A percentile compares a stretch with the other conserved stretches of the same genome.
Evolutionary conservation across 2,113 vertebrate species (phyloP).

Genomic region (Sinocyclocheilus maitianheensis): DNA sequence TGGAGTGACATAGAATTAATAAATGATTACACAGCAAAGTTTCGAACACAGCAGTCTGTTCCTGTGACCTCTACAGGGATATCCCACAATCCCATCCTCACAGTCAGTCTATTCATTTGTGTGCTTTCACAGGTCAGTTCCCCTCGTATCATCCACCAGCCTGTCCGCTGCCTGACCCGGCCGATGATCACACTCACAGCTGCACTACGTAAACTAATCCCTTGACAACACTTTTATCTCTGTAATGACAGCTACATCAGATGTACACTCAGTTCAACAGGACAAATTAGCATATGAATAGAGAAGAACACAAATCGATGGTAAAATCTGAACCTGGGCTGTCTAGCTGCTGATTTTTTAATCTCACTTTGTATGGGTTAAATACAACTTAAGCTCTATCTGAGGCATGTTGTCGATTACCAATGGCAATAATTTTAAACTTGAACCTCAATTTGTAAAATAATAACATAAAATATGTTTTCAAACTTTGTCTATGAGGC

Average conservation of each 20-base stretch:
- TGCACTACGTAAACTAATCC: background rate
- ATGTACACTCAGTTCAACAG: background rate
- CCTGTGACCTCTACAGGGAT: constrained; percentile 11
- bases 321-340: background rate
- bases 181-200: background rate
- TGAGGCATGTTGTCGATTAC: background rate
- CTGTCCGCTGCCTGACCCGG: constrained; percentile 8
- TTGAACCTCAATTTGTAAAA: background rate
- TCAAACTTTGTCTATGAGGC: background rate
- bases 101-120: background rate
- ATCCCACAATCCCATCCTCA: constrained; percentile 12
- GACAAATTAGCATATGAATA: constrained; percentile 10
- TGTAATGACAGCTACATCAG: constrained; percentile 13
- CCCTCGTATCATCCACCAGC: background rate
- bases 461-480: background rate
- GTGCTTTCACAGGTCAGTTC: constrained; percentile 7
- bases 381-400: background rate
- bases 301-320: background rate
- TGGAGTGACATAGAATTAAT: background rate
- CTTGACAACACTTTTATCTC: constrained; percentile 1
- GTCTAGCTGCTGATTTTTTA: background rate
- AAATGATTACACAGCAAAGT: background rate
- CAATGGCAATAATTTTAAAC: background rate
- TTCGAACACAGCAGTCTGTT: background rate
- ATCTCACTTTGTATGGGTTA: background rate